Percentiles rank a stretch among this genome's conserved stretches.
phyloP scores from a whole-genome alignment of 2,888 invertebrate genomes.

The Polydesmus complanatus region DNA sequence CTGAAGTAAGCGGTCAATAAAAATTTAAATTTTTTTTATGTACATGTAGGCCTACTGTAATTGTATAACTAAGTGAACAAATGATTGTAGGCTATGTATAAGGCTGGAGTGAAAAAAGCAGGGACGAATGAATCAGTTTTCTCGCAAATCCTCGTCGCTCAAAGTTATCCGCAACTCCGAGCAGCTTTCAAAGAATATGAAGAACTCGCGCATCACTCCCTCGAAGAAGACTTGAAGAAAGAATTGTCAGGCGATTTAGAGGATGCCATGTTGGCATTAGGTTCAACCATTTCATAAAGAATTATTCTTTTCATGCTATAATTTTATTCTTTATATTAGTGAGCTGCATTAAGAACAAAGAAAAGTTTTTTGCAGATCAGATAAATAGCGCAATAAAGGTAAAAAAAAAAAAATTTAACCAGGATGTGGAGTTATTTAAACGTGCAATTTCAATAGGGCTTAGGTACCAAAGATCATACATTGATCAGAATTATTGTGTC shows the following conservation, averaged over 20 bases:
- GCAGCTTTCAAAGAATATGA: slow-evolving; percentile 32
- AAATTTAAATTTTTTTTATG: neutral
- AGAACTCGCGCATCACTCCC: slow-evolving; percentile 29
- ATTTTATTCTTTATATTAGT: slow-evolving; percentile 28
- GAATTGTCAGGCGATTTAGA: slow-evolving; percentile 30
- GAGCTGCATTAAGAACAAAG: slow-evolving; percentile 28
- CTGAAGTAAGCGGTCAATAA: slow-evolving; percentile 39
- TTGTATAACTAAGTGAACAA: too few relatives aligned
- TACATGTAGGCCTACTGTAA: too few relatives aligned
- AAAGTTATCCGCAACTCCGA: slow-evolving; percentile 34
- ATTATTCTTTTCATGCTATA: too few relatives aligned
- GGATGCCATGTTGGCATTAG: slow-evolving; percentile 29
- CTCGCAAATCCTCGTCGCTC: slow-evolving; percentile 30
- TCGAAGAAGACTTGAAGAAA: slow-evolving; percentile 26
- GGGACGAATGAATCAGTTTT: slow-evolving; percentile 32
- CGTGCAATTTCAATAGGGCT: too few relatives aligned
- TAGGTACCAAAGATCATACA: slow-evolving; percentile 34
- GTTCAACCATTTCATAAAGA: slow-evolving; percentile 25
- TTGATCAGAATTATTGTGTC: slow-evolving; percentile 30
- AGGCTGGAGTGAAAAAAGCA: slow-evolving; percentile 33
- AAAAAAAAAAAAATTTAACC: neutral
- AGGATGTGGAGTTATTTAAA: neutral
- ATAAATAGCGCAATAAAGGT: slow-evolving; percentile 32
- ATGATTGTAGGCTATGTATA: slow-evolving; percentile 23
- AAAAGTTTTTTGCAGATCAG: slow-evolving; percentile 32